A percentile compares a stretch with the other conserved stretches of the same genome.
These are phyloP conservation scores for Tragulus kanchil DNA, from an alignment of 2,113 vertebrate genomes.

Conservation along the genomic window DNA sequence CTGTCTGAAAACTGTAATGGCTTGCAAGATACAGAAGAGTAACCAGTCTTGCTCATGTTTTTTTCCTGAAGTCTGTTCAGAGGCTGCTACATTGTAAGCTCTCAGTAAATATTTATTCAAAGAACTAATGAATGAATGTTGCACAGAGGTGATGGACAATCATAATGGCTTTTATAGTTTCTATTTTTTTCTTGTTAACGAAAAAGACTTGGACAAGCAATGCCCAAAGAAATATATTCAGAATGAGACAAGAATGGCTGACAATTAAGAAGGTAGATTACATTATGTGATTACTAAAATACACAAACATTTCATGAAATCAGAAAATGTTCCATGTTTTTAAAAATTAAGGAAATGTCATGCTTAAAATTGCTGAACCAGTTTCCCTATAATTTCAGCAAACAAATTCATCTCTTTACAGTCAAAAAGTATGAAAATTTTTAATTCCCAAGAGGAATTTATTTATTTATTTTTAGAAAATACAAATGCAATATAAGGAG, in stretches of 20 bases:
- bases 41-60: background rate
- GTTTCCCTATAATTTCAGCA: slow-evolving; percentile 62
- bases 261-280: slow-evolving; percentile 43
- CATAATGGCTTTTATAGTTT: background rate
- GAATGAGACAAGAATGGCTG: slow-evolving; percentile 31
- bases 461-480: background rate
- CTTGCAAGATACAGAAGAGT: background rate
- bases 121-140: slow-evolving; percentile 49
- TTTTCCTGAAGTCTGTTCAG: background rate
- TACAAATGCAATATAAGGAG: background rate
- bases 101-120: slow-evolving; percentile 48
- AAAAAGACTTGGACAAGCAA: slow-evolving; percentile 3
- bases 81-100: background rate
- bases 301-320: slow-evolving; percentile 26
- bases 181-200: slow-evolving; percentile 32
- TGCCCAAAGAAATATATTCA: slow-evolving; percentile 22
- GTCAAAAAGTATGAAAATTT: slow-evolving; percentile 39
- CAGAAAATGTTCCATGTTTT: slow-evolving; percentile 44
- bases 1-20: background rate
- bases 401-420: slow-evolving; percentile 57
- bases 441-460: slow-evolving; percentile 35
- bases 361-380: slow-evolving; percentile 40
- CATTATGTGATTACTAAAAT: slow-evolving; percentile 48
- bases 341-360: slow-evolving; percentile 59
- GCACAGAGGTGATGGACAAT: background rate